Evolutionary conservation across 2,888 invertebrate species (phyloP).

Genomic region (Latrodectus elegans): DNA sequence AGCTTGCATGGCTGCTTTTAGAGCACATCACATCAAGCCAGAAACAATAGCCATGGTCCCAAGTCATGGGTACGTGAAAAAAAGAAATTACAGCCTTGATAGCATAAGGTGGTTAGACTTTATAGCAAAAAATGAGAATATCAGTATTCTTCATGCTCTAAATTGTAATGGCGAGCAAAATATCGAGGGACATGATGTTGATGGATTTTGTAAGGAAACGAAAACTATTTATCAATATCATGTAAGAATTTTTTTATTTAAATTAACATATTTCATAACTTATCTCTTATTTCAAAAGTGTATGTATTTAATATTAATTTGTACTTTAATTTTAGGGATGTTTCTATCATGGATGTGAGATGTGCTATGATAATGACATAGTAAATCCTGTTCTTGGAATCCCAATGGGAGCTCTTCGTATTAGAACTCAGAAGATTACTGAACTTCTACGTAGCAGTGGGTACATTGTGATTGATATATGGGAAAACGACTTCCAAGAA

Average conservation of each 20-base stretch:
- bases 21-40: neutral
- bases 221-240: conserved; percentile 10
- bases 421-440: conserved; percentile 4
- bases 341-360: conserved; percentile 67
- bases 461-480: neutral
- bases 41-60: conserved; percentile 12
- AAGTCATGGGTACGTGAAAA: conserved; percentile 3
- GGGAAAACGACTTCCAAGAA: conserved; percentile 12
- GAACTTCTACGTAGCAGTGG: neutral
- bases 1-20: too few relatives aligned
- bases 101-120: too few relatives aligned
- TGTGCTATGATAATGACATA: conserved; percentile 36
- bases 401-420: neutral
- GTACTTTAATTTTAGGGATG: neutral
- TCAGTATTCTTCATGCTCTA: neutral
- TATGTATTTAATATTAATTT: conserved; percentile 48
- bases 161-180: neutral
- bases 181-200: conserved; percentile 10
- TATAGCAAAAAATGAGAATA: neutral
- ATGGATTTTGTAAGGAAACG: conserved; percentile 18
- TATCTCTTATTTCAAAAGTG: neutral
- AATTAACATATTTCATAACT: neutral
- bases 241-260: neutral
- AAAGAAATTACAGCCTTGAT: too few relatives aligned
- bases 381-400: neutral